phyloP scores from a whole-genome alignment of 2,113 vertebrate species.

The Xenopus laevis region DNA sequence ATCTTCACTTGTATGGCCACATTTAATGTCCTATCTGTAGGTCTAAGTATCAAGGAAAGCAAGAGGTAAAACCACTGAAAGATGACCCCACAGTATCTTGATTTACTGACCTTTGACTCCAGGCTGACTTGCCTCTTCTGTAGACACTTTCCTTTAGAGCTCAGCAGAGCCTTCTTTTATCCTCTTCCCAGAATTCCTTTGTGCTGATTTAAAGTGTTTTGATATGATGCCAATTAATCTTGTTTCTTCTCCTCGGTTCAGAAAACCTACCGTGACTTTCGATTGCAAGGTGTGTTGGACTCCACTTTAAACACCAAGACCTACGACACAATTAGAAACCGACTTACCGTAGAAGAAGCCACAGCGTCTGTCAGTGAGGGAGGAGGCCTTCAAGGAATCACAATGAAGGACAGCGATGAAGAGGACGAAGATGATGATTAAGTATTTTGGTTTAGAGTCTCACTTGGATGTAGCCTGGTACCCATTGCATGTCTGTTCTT shows the following conservation, averaged over 20 bases:
- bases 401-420: constrained; percentile 98
- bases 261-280: constrained; percentile 98
- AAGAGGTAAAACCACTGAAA: too few species aligned
- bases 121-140: too few species aligned
- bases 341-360: constrained; percentile 92
- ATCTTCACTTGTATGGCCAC: too few species aligned
- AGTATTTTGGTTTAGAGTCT: constrained; percentile 58
- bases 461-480: constrained; percentile 79
- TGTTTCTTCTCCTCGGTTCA: constrained; percentile 45
- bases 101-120: too few species aligned
- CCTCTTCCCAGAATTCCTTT: too few species aligned
- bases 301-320: constrained; percentile 98
- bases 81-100: too few species aligned
- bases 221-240: too few species aligned
- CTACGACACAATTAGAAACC: constrained; percentile 93
- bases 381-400: constrained; percentile 90
- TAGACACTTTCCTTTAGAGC: too few species aligned
- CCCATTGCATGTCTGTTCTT: constrained; percentile 92
- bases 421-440: constrained; percentile 89
- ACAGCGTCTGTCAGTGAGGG: constrained; percentile 90
- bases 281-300: constrained; percentile 97
- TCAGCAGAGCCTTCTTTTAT: too few species aligned
- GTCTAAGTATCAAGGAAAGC: too few species aligned
- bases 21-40: too few species aligned
- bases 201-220: too few species aligned